Evolutionary conservation across 2,113 vertebrate species (phyloP).

Genomic region (Chaenocephalus aceratus): DNA sequence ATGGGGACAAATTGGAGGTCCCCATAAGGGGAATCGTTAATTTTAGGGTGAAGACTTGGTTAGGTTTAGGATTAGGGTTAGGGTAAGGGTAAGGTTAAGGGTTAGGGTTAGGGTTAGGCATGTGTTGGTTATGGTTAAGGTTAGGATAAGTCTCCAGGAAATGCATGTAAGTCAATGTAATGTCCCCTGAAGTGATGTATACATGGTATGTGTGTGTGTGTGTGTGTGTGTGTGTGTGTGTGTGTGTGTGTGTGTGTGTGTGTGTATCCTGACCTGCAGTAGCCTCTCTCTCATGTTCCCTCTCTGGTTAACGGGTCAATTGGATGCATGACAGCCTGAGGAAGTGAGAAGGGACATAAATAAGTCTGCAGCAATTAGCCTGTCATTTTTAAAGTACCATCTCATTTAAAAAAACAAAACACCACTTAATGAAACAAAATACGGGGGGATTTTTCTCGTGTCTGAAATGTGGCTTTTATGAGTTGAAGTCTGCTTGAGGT

Average conservation of each 20-base stretch:
- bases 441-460: not conserved
- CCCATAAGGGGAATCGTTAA: no score
- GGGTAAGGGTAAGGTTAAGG: no score
- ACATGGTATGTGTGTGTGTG: not conserved
- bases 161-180: no score
- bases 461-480: not conserved
- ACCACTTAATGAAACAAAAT: not conserved
- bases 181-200: no score
- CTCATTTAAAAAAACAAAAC: not conserved
- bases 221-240: no score
- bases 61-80: no score
- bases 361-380: not conserved
- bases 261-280: constrained; percentile 7
- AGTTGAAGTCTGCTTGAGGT: not conserved
- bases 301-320: constrained; percentile 49
- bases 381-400: not conserved
- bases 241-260: not conserved
- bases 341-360: constrained; percentile 20
- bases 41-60: no score
- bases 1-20: no score
- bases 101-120: no score
- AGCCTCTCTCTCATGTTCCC: not conserved
- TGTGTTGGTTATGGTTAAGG: no score
- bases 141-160: no score
- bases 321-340: constrained; percentile 31